A percentile compares a stretch with the other conserved stretches of the same genome.
Evolutionary conservation across 2,797 vertebrate genomes (phyloP).

Genomic region (Zonotrichia albicollis): DNA sequence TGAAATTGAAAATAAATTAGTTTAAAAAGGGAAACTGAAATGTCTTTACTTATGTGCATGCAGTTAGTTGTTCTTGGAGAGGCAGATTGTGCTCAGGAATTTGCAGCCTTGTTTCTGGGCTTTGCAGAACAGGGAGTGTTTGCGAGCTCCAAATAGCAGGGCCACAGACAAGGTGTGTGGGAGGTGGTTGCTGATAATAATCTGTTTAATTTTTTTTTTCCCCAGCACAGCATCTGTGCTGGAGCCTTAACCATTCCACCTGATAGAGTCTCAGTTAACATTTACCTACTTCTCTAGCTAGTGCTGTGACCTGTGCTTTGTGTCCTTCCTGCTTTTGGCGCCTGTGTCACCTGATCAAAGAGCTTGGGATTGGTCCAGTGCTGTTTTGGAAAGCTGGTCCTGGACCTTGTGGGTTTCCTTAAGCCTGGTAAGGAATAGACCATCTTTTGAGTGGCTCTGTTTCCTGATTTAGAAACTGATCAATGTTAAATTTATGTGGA

Average conservation of each 20-base stretch:
- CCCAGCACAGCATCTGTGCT: neutral
- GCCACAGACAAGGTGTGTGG: neutral
- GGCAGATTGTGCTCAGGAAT: neutral
- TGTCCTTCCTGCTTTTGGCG: neutral
- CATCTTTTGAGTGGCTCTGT: neutral
- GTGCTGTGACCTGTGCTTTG: neutral
- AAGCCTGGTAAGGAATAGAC: neutral
- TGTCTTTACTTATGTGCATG: neutral
- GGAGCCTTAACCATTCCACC: neutral
- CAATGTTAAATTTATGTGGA: neutral
- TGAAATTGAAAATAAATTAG: neutral
- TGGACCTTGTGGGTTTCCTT: neutral
- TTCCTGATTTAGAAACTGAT: neutral
- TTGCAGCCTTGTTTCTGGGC: neutral
- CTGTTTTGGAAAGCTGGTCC: neutral
- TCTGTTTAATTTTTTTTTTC: neutral
- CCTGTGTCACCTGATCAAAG: neutral
- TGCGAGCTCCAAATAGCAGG: neutral
- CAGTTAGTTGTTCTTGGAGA: neutral
- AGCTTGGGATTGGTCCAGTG: neutral
- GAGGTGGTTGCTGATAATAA: neutral
- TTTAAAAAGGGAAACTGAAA: neutral
- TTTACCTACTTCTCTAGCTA: neutral
- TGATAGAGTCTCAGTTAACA: neutral
- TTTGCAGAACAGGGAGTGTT: neutral